Conservation (phyloP, 2,888 invertebrate species). For the Nomada fucata region DNA sequence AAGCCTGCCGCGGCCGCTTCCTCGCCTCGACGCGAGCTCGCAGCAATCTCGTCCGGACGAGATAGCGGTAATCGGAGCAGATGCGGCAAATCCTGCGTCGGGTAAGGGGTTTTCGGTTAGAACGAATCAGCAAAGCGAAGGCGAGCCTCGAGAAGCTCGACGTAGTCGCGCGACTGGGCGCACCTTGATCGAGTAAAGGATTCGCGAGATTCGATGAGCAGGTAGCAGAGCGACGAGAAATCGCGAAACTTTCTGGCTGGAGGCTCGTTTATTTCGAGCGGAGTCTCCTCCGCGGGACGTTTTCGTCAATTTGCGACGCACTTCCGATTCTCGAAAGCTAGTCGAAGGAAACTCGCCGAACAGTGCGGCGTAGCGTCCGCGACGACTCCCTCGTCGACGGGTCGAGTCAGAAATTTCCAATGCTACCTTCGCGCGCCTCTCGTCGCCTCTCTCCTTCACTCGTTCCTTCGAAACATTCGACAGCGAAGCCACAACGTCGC, state of each 20-base stretch:
- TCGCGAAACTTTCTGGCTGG: neutral
- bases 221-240: no score
- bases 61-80: conserved; percentile 6
- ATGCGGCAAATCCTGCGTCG: neutral
- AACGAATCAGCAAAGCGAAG: neutral
- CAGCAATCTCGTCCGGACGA: neutral
- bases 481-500: neutral
- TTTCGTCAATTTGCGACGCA: conserved; percentile 39
- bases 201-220: neutral
- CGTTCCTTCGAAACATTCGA: neutral
- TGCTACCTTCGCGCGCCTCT: neutral
- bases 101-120: neutral
- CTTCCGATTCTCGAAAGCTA: conserved; percentile 38
- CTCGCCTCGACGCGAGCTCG: conserved; percentile 32
- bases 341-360: conserved; percentile 19
- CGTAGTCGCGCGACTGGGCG: neutral
- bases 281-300: neutral
- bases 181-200: neutral
- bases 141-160: neutral
- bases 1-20: conserved; percentile 8
- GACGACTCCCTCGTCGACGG: neutral
- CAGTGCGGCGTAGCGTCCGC: conserved; percentile 25
- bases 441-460: conserved; percentile 19
- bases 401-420: no score
- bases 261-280: conserved; percentile 36